phyloP scores from a whole-genome alignment of 2,113 vertebrate species.

The Pterocles gutturalis region DNA sequence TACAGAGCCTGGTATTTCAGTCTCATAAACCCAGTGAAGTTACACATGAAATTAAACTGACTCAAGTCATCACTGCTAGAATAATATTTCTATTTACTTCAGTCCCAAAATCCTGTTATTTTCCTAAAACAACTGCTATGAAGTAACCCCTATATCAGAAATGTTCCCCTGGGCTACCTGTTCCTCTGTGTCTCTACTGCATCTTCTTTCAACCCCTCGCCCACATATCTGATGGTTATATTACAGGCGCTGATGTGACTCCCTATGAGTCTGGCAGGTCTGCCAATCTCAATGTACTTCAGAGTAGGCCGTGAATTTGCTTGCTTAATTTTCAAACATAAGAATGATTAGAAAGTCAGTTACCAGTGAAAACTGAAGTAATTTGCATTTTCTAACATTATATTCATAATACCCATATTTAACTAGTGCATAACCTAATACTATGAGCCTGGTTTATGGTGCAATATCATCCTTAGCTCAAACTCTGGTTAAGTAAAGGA shows the following conservation, averaged over 20 bases:
- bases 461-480: neutral
- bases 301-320: neutral
- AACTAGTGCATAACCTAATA: neutral
- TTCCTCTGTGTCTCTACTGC: neutral
- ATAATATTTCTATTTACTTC: neutral
- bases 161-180: neutral
- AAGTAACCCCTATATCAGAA: neutral
- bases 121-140: neutral
- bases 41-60: neutral
- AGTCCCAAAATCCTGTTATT: neutral
- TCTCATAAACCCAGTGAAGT: neutral
- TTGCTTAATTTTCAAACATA: neutral
- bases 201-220: neutral
- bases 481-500: neutral
- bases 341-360: neutral
- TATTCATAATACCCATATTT: neutral
- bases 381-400: neutral
- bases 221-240: neutral
- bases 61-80: neutral
- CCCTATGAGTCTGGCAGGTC: neutral
- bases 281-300: neutral
- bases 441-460: neutral
- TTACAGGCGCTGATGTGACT: neutral
- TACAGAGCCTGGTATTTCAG: neutral
- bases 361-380: neutral